Evolutionary conservation across 2,797 vertebrate species (phyloP).

Genomic region (Myotis daubentonii): DNA sequence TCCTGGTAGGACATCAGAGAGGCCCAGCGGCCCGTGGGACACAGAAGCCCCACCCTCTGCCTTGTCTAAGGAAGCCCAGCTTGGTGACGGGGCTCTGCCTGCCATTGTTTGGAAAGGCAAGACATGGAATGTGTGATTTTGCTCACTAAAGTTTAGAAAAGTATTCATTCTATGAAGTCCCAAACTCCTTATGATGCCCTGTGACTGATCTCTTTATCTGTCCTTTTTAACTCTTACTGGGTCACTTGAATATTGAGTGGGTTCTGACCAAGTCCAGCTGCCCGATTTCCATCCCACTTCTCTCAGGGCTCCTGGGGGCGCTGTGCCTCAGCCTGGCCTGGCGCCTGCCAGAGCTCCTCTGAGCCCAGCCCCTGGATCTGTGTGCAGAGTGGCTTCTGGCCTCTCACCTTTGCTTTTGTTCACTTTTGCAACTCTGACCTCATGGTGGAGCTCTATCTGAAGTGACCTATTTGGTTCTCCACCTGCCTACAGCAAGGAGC

Average conservation of each 20-base stretch:
- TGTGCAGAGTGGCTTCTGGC: not conserved
- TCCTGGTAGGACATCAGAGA: not conserved
- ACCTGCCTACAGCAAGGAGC: not conserved
- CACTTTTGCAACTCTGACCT: not conserved
- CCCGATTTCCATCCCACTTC: not conserved
- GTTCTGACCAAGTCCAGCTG: not conserved
- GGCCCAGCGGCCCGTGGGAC: not conserved
- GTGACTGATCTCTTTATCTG: not conserved
- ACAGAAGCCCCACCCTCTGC: not conserved
- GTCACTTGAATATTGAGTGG: not conserved
- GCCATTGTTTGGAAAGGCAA: not conserved
- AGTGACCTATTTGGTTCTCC: not conserved
- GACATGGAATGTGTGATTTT: not conserved
- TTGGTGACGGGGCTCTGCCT: not conserved
- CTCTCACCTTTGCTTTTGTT: not conserved
- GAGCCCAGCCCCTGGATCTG: not conserved
- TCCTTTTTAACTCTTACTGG: not conserved
- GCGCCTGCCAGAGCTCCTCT: not conserved
- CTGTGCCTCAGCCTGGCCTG: not conserved
- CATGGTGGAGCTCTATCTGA: not conserved
- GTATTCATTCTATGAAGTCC: slow-evolving; percentile 24
- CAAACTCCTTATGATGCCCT: not conserved
- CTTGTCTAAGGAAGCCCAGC: not conserved
- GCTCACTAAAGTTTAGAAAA: not conserved
- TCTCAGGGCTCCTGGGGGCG: not conserved